These are phyloP conservation scores for Athalia rosae DNA, from an alignment of 2,888 invertebrate genomes.

Conservation along the genomic window DNA sequence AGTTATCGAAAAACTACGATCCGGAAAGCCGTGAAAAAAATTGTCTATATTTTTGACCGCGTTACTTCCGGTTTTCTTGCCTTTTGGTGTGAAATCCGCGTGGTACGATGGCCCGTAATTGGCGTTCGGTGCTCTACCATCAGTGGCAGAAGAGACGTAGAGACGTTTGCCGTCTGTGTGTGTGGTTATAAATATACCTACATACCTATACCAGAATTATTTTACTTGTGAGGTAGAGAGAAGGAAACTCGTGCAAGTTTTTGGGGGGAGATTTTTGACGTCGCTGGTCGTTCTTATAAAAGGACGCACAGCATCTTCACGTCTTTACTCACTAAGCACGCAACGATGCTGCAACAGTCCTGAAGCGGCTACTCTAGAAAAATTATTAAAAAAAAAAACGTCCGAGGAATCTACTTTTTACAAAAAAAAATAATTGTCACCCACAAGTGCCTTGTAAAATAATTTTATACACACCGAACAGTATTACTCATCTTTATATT, in stretches of 20 bases:
- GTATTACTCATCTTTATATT: slow-evolving; percentile 17
- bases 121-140: slow-evolving; percentile 12
- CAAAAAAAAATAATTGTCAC: neutral
- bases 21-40: too few relatives aligned
- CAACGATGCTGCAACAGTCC: slow-evolving; percentile 51
- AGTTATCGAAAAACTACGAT: too few relatives aligned
- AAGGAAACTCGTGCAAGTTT: slow-evolving; percentile 16
- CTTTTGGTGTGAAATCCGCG: slow-evolving; percentile 11
- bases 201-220: slow-evolving; percentile 38
- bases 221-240: slow-evolving; percentile 16
- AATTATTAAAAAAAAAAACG: neutral
- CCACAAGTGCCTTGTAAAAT: neutral
- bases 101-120: slow-evolving; percentile 31
- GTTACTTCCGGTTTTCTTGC: slow-evolving; percentile 19
- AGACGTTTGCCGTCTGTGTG: neutral
- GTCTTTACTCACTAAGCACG: slow-evolving; percentile 63
- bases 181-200: slow-evolving; percentile 29
- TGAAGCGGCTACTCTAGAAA: neutral
- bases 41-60: neutral
- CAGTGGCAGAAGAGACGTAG: slow-evolving; percentile 19
- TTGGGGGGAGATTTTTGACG: slow-evolving; percentile 46
- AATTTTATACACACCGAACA: neutral
- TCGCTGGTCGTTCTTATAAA: slow-evolving; percentile 64
- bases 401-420: neutral
- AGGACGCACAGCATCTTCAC: slow-evolving; percentile 61